phyloP scores from a whole-genome alignment of 2,113 vertebrate genomes.

The Ictalurus punctatus region DNA sequence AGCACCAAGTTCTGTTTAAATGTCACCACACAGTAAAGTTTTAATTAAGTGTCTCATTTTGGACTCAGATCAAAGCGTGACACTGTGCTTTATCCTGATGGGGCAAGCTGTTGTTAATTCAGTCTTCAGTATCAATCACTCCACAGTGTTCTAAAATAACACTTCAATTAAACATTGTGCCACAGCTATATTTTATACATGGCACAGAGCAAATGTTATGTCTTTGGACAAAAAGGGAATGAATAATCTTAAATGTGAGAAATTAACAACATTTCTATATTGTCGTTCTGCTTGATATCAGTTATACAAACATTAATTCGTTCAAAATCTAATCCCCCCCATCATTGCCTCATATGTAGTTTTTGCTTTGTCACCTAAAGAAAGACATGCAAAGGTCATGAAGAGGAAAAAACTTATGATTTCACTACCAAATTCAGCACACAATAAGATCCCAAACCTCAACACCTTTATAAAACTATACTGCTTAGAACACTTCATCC shows the following conservation, averaged over 20 bases:
- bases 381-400: neutral
- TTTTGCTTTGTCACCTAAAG: neutral
- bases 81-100: slow-evolving; percentile 27
- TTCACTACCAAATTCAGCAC: slow-evolving; percentile 30
- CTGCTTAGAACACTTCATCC: neutral
- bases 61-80: slow-evolving; percentile 40
- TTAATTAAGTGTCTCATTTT: slow-evolving; percentile 37
- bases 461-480: neutral
- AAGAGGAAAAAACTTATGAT: neutral
- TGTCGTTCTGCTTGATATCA: neutral
- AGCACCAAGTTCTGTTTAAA: slow-evolving; percentile 24
- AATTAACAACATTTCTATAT: neutral
- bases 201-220: neutral
- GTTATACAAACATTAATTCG: neutral
- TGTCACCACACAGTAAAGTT: slow-evolving; percentile 35
- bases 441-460: neutral
- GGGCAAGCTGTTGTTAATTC: slow-evolving; percentile 32
- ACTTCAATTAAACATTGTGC: slow-evolving; percentile 9
- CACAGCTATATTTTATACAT: slow-evolving; percentile 3
- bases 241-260: neutral
- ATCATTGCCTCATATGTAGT: neutral
- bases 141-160: slow-evolving; percentile 25
- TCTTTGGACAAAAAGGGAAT: neutral
- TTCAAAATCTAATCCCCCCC: neutral
- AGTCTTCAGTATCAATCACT: slow-evolving; percentile 6